Base-by-base conservation (phyloP, 2,888 invertebrate genomes). In the Microplitis deprimator region DNA sequence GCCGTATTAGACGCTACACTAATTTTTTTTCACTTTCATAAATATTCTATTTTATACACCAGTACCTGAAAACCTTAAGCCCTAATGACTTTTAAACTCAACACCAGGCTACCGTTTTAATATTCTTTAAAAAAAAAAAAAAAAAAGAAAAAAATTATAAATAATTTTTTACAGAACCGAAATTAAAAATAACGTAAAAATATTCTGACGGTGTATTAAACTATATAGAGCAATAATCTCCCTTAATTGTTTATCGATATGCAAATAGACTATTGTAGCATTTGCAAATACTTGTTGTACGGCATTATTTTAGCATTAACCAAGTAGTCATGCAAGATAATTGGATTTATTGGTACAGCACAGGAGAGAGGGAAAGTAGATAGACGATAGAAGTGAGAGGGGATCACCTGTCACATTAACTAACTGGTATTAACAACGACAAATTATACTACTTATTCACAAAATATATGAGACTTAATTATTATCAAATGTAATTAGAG, bases 11-110 rank as follows among this genome's bases (percentile, higher is more conserved):
- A 80, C 80, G 78, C 72, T 29, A 4, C 83, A 82, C 83, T 87
- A 87, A 13, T 87, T 87, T 87, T 87, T 84, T 82, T 79, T 74
- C 74, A 81, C 84, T 85, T 85, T 84, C 83, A 86, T 86, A 84
- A 87, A 85, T 82, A 81, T 77, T 81, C 77, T 81, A 73, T 71
- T 78, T 79, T 62, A 41, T 76, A 71, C 10, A 50, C 73, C 75
- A 20, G 13, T 29, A 29, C 38, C 50, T 65, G 59, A 59, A 74
- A 68, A 16, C 17, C 4, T 17, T 41, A 62, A 77, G 59, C 40
- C 68, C 38, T 64, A 71, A 77, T 29, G 64, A 74, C 41, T 60
- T 65, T 6, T 13, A 50, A 50, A 13, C 50, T 8, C 50, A 50
- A 50, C 3, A 50, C 50, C 13, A 3, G 10, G 8, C 50, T 50